Percentiles rank a stretch among this genome's conserved stretches.
These are phyloP conservation scores for Anoplius nigerrimus DNA, from an alignment of 2,888 invertebrate genomes.

Conservation along the genomic window DNA sequence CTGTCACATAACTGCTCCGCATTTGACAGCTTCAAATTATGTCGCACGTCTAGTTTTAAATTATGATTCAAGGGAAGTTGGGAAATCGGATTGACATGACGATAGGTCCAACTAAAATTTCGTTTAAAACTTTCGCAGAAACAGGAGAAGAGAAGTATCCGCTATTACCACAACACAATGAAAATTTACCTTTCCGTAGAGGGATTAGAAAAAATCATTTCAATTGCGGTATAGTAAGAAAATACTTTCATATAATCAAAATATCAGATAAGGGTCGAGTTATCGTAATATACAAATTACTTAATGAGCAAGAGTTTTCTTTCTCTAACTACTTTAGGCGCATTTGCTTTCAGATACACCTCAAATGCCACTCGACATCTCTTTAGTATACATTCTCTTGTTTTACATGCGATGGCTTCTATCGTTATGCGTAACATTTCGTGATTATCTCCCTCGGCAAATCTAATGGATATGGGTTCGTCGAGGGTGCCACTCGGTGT, in stretches of 20 bases:
- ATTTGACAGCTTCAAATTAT: too few species aligned
- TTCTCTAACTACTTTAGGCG: conserved; percentile 49
- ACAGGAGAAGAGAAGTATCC: too few species aligned
- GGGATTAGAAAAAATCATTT: not conserved
- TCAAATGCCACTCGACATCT: conserved; percentile 59
- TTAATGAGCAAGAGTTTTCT: conserved; percentile 31
- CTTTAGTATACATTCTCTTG: conserved; percentile 66
- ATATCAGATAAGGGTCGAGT: too few species aligned
- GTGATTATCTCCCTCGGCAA: conserved; percentile 57
- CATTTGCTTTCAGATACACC: conserved; percentile 56
- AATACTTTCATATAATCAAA: not conserved
- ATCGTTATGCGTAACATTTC: conserved; percentile 60
- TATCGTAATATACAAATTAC: conserved; percentile 13
- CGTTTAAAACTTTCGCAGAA: too few species aligned
- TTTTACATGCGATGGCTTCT: conserved; percentile 65
- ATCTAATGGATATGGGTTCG: conserved; percentile 56
- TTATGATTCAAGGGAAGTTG: too few species aligned
- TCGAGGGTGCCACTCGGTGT: conserved; percentile 49
- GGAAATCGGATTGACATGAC: too few species aligned
- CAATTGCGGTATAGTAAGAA: not conserved
- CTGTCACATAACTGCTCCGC: too few species aligned
- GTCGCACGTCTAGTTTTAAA: too few species aligned
- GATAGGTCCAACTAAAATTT: too few species aligned
- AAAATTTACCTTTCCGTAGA: too few species aligned
- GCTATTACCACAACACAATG: too few species aligned